These are phyloP conservation scores for Dynastes hyllus DNA, from an alignment of 2,888 invertebrate genomes.

Conservation along the genomic window DNA sequence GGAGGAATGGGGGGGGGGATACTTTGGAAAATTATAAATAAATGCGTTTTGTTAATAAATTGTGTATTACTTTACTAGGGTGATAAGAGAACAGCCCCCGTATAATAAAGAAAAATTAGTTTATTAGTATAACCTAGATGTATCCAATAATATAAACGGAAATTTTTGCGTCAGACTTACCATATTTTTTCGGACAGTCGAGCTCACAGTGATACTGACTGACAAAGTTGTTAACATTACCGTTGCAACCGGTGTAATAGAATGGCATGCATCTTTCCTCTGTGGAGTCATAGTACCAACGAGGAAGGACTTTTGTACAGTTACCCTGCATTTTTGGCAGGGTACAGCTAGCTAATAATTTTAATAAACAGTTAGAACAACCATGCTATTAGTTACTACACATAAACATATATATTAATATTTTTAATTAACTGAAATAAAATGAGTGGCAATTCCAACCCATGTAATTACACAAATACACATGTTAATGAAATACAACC, in stretches of 20 bases:
- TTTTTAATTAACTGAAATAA: slow-evolving; percentile 1
- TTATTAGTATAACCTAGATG: no score
- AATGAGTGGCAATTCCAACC: neutral
- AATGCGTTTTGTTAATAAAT: no score
- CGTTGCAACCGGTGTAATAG: slow-evolving; percentile 94
- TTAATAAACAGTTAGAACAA: slow-evolving; percentile 44
- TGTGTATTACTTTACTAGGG: no score
- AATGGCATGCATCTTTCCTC: slow-evolving; percentile 93
- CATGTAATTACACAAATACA: slow-evolving; percentile 21
- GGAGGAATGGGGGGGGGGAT: no score
- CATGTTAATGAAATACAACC: slow-evolving; percentile 7
- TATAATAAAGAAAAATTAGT: no score
- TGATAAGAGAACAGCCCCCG: no score
- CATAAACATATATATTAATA: slow-evolving; percentile 12
- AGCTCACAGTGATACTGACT: slow-evolving; percentile 82
- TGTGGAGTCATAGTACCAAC: slow-evolving; percentile 89
- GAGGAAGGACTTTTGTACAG: slow-evolving; percentile 83
- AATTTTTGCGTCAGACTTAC: slow-evolving; percentile 74
- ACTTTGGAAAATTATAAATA: no score
- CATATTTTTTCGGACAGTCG: slow-evolving; percentile 85
- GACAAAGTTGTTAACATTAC: slow-evolving; percentile 90
- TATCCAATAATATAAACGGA: no score
- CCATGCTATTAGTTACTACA: slow-evolving; percentile 43
- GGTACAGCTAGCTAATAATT: slow-evolving; percentile 81
- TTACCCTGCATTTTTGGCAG: slow-evolving; percentile 84